A percentile compares a stretch with the other conserved stretches of the same genome.
Conservation (phyloP, 2,888 invertebrate species). For the Nomada ferruginata region DNA sequence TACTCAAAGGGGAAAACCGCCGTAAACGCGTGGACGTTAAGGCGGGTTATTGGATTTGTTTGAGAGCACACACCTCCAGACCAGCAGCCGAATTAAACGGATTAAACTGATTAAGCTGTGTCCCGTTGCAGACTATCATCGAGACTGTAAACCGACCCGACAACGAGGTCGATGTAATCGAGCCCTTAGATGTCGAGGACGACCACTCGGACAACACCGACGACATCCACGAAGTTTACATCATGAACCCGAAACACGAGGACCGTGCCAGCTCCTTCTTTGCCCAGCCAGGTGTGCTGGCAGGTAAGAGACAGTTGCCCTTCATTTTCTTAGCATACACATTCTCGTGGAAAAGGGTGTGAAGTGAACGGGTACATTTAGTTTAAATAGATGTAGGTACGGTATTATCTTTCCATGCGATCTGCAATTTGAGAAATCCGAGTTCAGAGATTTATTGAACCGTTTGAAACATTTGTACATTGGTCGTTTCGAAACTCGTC, state of each 20-base stretch:
- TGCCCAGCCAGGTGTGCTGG: conserved; percentile 96
- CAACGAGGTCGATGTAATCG: conserved; percentile 78
- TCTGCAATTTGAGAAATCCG: no score
- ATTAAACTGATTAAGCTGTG: conserved; percentile 54
- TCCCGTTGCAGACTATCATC: conserved; percentile 73
- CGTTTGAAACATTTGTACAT: no score
- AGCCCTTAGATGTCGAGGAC: conserved; percentile 75
- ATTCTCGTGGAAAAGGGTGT: no score
- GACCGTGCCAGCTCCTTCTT: conserved; percentile 96
- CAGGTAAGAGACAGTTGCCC: conserved; percentile 86
- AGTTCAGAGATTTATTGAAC: no score
- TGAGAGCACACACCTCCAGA: conserved; percentile 28
- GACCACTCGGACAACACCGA: conserved; percentile 79
- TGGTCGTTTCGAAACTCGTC: no score
- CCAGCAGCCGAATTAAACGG: conserved; percentile 55
- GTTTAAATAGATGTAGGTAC: no score
- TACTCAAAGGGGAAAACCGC: conserved; percentile 9
- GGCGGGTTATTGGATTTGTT: conserved; percentile 58
- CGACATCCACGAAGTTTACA: conserved; percentile 88
- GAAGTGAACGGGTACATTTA: no score
- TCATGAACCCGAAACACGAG: conserved; percentile 93
- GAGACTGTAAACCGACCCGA: conserved; percentile 79
- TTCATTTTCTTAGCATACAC: no score
- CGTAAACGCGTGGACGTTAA: conserved; percentile 28
- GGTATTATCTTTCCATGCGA: no score